Evolutionary conservation across 2,797 vertebrate species (phyloP), one percentile per base, ranked within the genome.

Genomic region (Silurus aristotelis): DNA sequence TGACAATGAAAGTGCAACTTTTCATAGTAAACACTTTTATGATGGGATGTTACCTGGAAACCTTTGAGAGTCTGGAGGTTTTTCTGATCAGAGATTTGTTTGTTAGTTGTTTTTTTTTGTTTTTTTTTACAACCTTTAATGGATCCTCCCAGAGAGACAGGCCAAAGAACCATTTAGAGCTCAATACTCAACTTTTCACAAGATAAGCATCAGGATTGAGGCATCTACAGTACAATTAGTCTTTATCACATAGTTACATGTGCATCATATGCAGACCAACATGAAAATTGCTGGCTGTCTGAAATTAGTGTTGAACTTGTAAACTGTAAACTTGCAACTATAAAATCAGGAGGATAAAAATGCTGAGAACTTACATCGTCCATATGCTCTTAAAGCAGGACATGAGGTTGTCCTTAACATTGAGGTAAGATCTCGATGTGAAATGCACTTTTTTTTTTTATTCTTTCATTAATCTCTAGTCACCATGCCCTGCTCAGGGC

Each of bases 281-380:
- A 0, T 1, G 9, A 80, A 48, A 20, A 6, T 15, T 73, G 46
- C 12, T 52, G 22, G 43, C 10, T 43, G 27, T 64, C 14, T 17
- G n/a, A 68, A 68, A 20, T 43, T 43, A 70, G 25, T 15, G 46
- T 83, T 73, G 61, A 27, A 27, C 17, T 84, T 68, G 68, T 55
- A 67, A 52, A n/a, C n/a, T n/a, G n/a, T n/a, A n/a, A n/a, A n/a
- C n/a, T n/a, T n/a, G n/a, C 60, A n/a, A 43, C 82, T 70, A 6
- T n/a, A 82, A 77, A 83, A 85, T 48, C 86, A 58, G 86, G 27
- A 2, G 12, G 6, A 56, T 25, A 58, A 22, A 15, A 56, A 27
- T 14, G 8, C 6, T 7, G 71, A 56, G 6, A 5, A 75, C 52
- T 72, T 75, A 75, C n/a, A 77, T 13, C 12, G 31, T 31, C 9